Conservation (phyloP, 2,113 vertebrate genomes). For the Ochotona curzoniae region DNA sequence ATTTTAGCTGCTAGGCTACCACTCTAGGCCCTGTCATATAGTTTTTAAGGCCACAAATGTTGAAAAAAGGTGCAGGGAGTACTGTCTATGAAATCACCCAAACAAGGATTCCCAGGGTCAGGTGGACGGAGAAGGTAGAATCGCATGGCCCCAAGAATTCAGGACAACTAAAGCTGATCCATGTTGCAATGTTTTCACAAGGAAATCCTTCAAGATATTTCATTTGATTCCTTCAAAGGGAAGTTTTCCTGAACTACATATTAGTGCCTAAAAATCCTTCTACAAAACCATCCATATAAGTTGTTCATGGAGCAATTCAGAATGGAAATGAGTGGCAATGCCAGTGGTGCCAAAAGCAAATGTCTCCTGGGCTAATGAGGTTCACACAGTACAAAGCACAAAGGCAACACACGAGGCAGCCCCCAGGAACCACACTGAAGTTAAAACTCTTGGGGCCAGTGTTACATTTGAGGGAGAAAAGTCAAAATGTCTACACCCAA, state of each 20-base stretch:
- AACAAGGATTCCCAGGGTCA: neutral
- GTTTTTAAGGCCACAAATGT: neutral
- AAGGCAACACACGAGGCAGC: neutral
- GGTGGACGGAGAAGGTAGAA: neutral
- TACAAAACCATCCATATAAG: neutral
- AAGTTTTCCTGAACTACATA: neutral
- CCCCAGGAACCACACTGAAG: accelerated
- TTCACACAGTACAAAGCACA: neutral
- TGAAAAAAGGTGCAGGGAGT: neutral
- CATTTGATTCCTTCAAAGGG: neutral
- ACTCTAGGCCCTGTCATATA: neutral
- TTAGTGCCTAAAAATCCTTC: neutral
- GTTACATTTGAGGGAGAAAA: accelerated
- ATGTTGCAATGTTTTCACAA: neutral
- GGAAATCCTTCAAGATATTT: neutral
- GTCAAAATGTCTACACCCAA: neutral
- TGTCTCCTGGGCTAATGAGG: neutral
- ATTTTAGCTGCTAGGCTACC: too few relatives aligned
- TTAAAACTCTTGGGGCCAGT: neutral
- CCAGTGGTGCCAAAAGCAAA: accelerated
- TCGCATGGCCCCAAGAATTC: neutral
- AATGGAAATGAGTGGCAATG: neutral
- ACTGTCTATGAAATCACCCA: neutral
- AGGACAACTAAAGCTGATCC: neutral
- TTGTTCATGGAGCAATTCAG: neutral